Percentiles rank a stretch among this genome's conserved stretches.
These are phyloP conservation scores for Sminthopsis crassicaudata DNA, from an alignment of 2,113 vertebrate genomes.

Conservation along the genomic window DNA sequence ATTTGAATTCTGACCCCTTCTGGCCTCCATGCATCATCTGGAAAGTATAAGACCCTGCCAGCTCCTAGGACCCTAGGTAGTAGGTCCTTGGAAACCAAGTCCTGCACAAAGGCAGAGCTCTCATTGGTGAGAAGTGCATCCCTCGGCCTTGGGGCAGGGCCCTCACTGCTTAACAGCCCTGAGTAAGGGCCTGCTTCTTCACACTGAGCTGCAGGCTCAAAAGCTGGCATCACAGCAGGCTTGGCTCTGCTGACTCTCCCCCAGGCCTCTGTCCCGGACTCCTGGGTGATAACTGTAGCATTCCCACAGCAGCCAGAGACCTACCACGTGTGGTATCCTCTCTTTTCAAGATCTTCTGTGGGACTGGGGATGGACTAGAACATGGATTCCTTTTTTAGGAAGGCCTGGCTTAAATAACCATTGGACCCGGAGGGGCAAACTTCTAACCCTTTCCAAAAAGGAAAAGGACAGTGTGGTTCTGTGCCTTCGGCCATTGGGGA, in stretches of 20 bases:
- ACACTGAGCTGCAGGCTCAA: neutral
- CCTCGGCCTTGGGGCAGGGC: neutral
- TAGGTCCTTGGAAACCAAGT: neutral
- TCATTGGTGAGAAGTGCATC: neutral
- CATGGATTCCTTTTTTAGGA: conserved; percentile 22
- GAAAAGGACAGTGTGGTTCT: neutral
- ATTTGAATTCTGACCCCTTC: neutral
- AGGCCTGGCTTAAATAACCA: neutral
- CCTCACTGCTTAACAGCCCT: neutral
- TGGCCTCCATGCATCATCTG: neutral
- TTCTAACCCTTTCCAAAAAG: neutral
- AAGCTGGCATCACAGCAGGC: neutral
- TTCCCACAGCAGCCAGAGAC: neutral
- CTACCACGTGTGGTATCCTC: fast-evolving
- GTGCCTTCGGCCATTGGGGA: neutral
- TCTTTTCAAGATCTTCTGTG: neutral
- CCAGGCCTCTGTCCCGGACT: neutral
- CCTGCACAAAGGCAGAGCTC: neutral
- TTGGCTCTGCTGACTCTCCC: neutral
- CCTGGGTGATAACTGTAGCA: neutral
- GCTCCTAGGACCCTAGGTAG: neutral
- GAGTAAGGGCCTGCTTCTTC: neutral
- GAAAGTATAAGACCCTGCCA: neutral
- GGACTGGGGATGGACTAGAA: neutral
- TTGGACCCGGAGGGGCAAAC: neutral